Percentiles rank a stretch among this genome's conserved stretches.
Conservation (phyloP, 2,113 vertebrate species). For the Regulus satrapa region DNA sequence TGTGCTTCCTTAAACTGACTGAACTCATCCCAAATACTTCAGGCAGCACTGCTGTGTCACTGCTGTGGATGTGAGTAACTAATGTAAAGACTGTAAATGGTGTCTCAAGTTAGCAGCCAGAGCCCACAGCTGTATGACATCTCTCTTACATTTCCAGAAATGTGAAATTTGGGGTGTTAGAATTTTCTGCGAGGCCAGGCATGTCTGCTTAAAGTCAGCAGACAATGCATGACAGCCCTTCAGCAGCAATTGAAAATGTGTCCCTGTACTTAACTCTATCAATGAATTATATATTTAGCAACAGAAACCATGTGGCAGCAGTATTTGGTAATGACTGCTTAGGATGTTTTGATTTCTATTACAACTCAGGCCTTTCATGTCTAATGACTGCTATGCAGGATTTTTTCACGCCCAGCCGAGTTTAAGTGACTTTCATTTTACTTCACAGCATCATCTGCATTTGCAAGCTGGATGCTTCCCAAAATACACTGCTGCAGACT, state of each 20-base stretch:
- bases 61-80: not conserved
- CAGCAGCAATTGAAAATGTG: not conserved
- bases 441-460: not conserved
- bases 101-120: not conserved
- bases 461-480: not conserved
- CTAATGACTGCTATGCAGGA: conserved; percentile 6
- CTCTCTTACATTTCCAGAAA: not conserved
- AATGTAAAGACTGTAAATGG: not conserved
- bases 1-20: not conserved
- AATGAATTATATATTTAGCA: not conserved
- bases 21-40: not conserved
- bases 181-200: not conserved
- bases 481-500: not conserved
- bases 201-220: not conserved
- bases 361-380: not conserved
- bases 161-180: not conserved
- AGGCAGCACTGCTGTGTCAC: not conserved
- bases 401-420: not conserved
- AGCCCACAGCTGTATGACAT: not conserved
- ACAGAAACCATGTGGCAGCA: not conserved
- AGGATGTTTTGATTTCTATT: conserved; percentile 17
- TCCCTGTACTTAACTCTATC: not conserved
- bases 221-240: not conserved
- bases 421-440: conserved; percentile 10
- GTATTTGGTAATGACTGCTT: conserved; percentile 40